Conservation (phyloP, 2,888 invertebrate genomes). For the Acleris holmiana region DNA sequence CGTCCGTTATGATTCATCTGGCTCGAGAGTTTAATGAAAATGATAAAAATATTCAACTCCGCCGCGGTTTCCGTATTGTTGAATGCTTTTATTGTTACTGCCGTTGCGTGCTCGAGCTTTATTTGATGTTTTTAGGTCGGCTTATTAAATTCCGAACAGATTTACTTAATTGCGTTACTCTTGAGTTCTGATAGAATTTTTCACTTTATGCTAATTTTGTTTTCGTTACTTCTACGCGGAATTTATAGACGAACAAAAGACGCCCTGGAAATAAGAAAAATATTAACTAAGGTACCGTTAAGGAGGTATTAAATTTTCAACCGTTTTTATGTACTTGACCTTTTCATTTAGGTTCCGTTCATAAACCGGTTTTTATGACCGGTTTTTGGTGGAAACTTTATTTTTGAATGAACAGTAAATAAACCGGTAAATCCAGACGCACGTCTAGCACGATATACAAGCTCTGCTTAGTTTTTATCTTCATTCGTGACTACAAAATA, state of each 20-base stretch:
- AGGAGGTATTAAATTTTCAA: too few relatives aligned
- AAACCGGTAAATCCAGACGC: too few relatives aligned
- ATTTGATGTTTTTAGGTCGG: conserved; percentile 41
- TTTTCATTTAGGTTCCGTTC: too few relatives aligned
- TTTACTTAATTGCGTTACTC: conserved; percentile 37
- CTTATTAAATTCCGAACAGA: conserved; percentile 39
- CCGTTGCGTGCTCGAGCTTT: conserved; percentile 33
- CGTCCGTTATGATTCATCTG: conserved; percentile 60
- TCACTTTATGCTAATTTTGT: conserved; percentile 27
- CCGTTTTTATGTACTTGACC: too few relatives aligned
- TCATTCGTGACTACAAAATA: too few relatives aligned
- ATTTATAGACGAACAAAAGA: background rate
- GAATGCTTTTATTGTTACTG: conserved; percentile 45
- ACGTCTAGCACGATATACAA: too few relatives aligned
- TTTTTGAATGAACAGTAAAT: too few relatives aligned
- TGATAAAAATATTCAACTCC: conserved; percentile 54
- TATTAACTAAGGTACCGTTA: too few relatives aligned
- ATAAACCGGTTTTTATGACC: too few relatives aligned
- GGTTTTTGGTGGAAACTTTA: too few relatives aligned
- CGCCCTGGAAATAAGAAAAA: too few relatives aligned
- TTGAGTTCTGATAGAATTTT: conserved; percentile 25
- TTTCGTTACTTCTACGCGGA: conserved; percentile 19
- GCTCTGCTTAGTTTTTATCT: too few relatives aligned
- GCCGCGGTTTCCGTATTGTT: conserved; percentile 44
- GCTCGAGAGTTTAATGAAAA: conserved; percentile 58